These are phyloP conservation scores for Ctenochaetus hawaiiensis DNA, from an alignment of 2,797 vertebrate genomes.

Conservation along the genomic window DNA sequence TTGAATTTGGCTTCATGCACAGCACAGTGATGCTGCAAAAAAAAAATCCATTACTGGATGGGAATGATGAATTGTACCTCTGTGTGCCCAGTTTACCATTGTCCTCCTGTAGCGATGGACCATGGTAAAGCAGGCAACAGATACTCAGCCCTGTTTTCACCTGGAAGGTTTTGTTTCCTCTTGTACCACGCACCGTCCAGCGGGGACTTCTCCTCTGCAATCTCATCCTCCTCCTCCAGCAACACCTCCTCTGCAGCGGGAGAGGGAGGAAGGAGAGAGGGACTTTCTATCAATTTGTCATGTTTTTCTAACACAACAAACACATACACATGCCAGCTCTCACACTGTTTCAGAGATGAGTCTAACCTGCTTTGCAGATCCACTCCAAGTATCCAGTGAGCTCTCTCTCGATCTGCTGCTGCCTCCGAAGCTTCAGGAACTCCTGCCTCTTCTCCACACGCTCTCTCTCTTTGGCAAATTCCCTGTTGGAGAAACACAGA, in stretches of 20 bases:
- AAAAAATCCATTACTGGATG: conserved; percentile 21
- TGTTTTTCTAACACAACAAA: conserved; percentile 40
- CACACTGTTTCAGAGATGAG: conserved; percentile 19
- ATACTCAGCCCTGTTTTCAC: conserved; percentile 68
- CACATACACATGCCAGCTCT: conserved; percentile 22
- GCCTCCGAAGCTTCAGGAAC: conserved; percentile 94
- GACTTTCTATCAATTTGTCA: conserved; percentile 36
- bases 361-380: conserved; percentile 95
- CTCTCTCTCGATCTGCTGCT: conserved; percentile 97
- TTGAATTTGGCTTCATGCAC: conserved; percentile 19
- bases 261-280: neutral
- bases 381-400: conserved; percentile 96
- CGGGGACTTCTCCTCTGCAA: conserved; percentile 96
- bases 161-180: conserved; percentile 83
- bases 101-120: conserved; percentile 14
- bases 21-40: neutral
- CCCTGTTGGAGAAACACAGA: conserved; percentile 74
- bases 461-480: conserved; percentile 97
- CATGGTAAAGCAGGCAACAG: conserved; percentile 46
- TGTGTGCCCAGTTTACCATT: conserved; percentile 52
- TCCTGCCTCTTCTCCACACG: conserved; percentile 95
- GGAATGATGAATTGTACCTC: conserved; percentile 25
- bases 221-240: conserved; percentile 97
- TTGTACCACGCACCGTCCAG: conserved; percentile 92
- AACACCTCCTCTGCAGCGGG: conserved; percentile 93